Percentiles rank a stretch among this genome's conserved stretches.
Evolutionary conservation across 1,140 invertebrate species (phyloP).

Genomic region (Papilio glaucus): DNA sequence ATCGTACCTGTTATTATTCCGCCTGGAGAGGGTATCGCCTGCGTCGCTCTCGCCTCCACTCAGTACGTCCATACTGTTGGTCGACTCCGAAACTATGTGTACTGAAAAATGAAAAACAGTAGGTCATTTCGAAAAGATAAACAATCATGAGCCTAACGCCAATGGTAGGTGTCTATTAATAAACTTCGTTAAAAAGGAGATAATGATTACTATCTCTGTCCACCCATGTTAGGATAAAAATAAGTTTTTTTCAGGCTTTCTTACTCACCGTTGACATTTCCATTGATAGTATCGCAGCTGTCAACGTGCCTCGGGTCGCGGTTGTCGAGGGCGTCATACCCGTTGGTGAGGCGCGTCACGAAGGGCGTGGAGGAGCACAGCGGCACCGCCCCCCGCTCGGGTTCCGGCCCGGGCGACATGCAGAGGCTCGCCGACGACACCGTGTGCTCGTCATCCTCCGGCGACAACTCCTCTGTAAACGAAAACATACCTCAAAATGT

Average conservation of each 20-base stretch:
- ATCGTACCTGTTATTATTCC: conserved; percentile 72
- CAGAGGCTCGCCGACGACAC: conserved; percentile 74
- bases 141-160: no score
- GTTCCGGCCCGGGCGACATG: conserved; percentile 61
- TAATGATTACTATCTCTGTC: no score
- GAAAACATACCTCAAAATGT: conserved; percentile 38
- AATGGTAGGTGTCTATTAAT: no score
- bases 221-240: no score
- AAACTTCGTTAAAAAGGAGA: no score
- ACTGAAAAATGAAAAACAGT: conserved; percentile 46
- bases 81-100: conserved; percentile 72
- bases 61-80: conserved; percentile 79
- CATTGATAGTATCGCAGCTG: conserved; percentile 59
- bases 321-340: conserved; percentile 50
- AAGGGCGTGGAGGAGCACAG: conserved; percentile 60
- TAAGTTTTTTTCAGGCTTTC: conserved; percentile 6
- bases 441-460: conserved; percentile 70
- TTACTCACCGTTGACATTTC: conserved; percentile 67
- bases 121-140: no score
- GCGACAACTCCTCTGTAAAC: conserved; percentile 60
- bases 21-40: conserved; percentile 74
- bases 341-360: conserved; percentile 47
- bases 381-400: conserved; percentile 31
- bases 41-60: conserved; percentile 82
- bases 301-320: conserved; percentile 32